phyloP scores from a whole-genome alignment of 2,797 vertebrate species.

The Schizopygopsis malacanthus region DNA sequence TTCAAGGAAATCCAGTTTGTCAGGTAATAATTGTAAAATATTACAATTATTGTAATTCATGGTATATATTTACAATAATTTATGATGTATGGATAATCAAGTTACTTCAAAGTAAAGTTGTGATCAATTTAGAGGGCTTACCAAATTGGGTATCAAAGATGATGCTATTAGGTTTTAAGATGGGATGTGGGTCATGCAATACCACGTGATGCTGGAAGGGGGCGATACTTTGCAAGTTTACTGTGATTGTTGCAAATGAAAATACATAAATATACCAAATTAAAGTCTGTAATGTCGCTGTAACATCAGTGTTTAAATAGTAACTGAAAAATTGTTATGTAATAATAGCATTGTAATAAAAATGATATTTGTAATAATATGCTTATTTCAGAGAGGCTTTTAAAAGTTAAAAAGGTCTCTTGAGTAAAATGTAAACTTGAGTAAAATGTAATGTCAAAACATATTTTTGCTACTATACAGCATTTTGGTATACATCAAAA shows the following conservation, averaged over 20 bases:
- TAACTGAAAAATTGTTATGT: not conserved
- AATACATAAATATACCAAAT: not conserved
- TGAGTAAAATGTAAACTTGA: too few species aligned
- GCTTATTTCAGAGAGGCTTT: not conserved
- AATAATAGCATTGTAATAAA: not conserved
- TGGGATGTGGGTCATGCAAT: not conserved
- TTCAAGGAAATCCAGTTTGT: too few species aligned
- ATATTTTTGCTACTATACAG: not conserved
- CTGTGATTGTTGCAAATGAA: not conserved
- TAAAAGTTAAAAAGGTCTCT: not conserved
- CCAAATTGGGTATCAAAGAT: not conserved
- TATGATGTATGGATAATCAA: too few species aligned
- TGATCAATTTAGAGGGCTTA: not conserved
- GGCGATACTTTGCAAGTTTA: not conserved
- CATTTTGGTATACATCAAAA: not conserved
- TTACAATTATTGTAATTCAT: not conserved
- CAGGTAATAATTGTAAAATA: too few species aligned
- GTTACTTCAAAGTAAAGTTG: too few species aligned
- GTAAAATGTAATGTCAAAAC: conserved; percentile 6
- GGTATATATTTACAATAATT: not conserved
- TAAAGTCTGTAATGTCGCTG: not conserved
- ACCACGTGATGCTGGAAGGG: not conserved
- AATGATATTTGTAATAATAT: not conserved
- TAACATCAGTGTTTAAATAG: not conserved
- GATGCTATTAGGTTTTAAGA: not conserved